Evolutionary conservation across 2,113 vertebrate genomes (phyloP), one percentile per base, ranked within the genome.

Genomic region (Pelvicachromis taeniatus): DNA sequence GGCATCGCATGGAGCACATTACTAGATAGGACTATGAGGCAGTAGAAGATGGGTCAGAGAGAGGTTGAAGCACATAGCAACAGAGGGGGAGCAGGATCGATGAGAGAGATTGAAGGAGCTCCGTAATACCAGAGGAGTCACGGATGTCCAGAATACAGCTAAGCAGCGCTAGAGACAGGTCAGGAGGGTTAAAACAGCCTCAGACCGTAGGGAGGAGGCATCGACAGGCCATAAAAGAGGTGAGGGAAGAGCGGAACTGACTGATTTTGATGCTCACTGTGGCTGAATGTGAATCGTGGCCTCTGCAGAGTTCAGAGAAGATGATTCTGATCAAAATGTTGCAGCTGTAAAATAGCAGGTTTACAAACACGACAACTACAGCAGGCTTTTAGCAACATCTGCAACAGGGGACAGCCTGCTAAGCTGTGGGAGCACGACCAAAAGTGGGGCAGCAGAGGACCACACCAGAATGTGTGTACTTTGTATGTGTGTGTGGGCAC

Each of bases 51-150:
- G 93, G 94, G 94, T 95, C 94, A 94, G 92, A 89, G 91, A 92
- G 91, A 93, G 92, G 94, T 93, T 93, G 93, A 91, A 92, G 91
- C 92, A 77, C 93, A 94, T 91, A 91, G 93, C 89, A 93, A 91
- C 88, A 90, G 90, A 93, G 83, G 84, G 88, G 82, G 85, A 88
- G 85, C 85, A 17, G 88, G 92, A 94, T 95, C 94, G 89, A 95
- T 94, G 87, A 81, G 85, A 88, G 91, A 94, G 94, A 94, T 93
- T 93, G 93, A 94, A 93, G 92, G 92, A 94, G 92, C 89, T 89
- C 88, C 86, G 88, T 93, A 92, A 94, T 92, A 93, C 85, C 86
- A 75, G 89, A 89, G 87, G 89, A 94, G 91, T 93, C 93, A 94
- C 63, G 88, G 90, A 89, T 94, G 90, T 89, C 80, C 92, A 93